Percentiles rank a stretch among this genome's conserved stretches.
These are phyloP conservation scores for Pseudochirops cupreus DNA, from an alignment of 2,797 vertebrate species.

Conservation along the genomic window DNA sequence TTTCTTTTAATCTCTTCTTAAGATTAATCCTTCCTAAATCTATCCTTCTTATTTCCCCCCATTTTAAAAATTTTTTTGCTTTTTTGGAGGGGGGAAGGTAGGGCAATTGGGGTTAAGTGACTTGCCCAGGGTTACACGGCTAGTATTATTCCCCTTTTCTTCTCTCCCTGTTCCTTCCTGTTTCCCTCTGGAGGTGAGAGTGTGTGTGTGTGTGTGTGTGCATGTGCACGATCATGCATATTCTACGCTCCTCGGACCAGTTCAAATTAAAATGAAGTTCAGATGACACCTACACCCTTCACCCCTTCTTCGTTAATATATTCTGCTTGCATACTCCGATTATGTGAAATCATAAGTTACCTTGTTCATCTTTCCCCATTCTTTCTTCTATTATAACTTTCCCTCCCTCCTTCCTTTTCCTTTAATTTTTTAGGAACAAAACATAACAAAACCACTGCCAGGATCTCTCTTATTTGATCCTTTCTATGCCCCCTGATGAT, in stretches of 20 bases:
- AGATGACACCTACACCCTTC: not conserved
- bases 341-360: not conserved
- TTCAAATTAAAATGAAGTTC: not conserved
- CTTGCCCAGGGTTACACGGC: too few species aligned
- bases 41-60: too few species aligned
- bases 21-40: too few species aligned
- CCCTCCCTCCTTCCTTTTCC: not conserved
- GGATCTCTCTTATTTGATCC: not conserved
- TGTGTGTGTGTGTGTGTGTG: too few species aligned
- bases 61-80: too few species aligned
- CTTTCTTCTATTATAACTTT: not conserved
- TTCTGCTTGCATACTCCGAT: not conserved
- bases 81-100: too few species aligned
- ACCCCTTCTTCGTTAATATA: not conserved
- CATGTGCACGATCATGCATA: too few species aligned
- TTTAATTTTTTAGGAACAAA: not conserved
- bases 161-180: too few species aligned
- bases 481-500: not conserved
- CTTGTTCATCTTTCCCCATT: not conserved
- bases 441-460: not conserved
- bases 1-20: too few species aligned
- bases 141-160: too few species aligned
- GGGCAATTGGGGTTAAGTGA: too few species aligned
- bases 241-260: not conserved
- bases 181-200: too few species aligned